Evolutionary conservation across 1,140 invertebrate species (phyloP), one percentile per base, ranked within the genome.

Genomic region (Leptinotarsa texana): DNA sequence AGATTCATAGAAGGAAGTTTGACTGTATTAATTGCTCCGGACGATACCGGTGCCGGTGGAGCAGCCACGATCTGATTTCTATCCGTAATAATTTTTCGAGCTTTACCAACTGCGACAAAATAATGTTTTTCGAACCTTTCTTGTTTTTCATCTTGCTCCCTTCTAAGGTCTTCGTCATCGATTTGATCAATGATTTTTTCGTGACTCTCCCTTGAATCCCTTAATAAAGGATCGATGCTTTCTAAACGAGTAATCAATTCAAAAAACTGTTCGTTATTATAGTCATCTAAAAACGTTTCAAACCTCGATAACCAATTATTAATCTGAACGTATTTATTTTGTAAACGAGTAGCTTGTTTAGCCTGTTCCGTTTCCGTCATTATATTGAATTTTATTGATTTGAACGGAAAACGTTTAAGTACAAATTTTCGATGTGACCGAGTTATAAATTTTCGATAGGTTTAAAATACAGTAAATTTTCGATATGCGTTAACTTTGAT

Each of bases 1-100:
- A 75, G 27, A 67, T 67, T 67, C 27, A 33, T 33, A 24, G 24
- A 63, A 13, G 27, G 27, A 21, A 21, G 11, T 63, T 63, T 63
- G 24, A 63, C 17, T 63, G 18, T n/a, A 63, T 21, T 63, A 21
- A 18, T 24, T 18, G 18, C 13, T 24, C 62, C 13, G 62, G 18
- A 24, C 62, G 24, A 15, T 63, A 18, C 24, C 24, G 62, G 17
- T 13, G 18, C 13, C 62, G 18, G 62, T n/a, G 62, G 24, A 18
- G 62, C 62, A n/a, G 24, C 17, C 17, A n/a, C 17, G 13, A 5
- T 63, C 24, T 63, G 18, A 63, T 21, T 63, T 17, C 24, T 0
- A 21, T 63, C 62, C 17, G 62, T 13, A 21, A 63, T 63, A 21
- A 21, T 63, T 13, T 18, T 24, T 63, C 24, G 18, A 63, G 62